phyloP scores from a whole-genome alignment of 2,113 vertebrate genomes.

The Cyprinus carpio region DNA sequence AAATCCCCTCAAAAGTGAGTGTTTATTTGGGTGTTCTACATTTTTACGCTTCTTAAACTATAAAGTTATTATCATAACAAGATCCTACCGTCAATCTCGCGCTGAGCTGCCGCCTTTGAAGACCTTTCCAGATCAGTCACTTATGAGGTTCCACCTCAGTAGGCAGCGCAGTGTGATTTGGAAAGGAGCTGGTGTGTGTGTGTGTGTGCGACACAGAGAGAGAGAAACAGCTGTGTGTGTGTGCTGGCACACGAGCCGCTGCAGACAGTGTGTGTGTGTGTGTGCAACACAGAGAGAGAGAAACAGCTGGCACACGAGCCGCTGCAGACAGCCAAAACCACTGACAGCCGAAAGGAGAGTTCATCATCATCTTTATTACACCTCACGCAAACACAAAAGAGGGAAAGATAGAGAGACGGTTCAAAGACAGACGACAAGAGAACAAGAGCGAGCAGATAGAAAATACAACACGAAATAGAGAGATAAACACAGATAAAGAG shows the following conservation, averaged over 20 bases:
- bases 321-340: not conserved
- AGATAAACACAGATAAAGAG: not conserved
- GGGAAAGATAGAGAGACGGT: not conserved
- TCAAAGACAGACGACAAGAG: not conserved
- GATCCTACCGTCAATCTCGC: not conserved
- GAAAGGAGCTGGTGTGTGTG: not conserved
- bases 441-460: not conserved
- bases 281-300: not conserved
- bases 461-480: not conserved
- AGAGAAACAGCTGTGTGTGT: conserved; percentile 1
- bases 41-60: not conserved
- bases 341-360: not conserved
- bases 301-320: not conserved
- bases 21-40: not conserved
- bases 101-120: not conserved
- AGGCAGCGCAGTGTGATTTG: not conserved
- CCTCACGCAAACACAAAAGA: not conserved
- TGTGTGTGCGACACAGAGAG: not conserved
- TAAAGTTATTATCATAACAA: not conserved
- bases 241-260: not conserved
- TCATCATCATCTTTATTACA: conserved; percentile 7
- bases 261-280: not conserved
- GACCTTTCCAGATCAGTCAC: not conserved
- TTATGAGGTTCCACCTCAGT: not conserved
- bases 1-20: too few species aligned